phyloP scores from a whole-genome alignment of 64 coral and sea anemone genomes.

The Orbicella faveolata region DNA sequence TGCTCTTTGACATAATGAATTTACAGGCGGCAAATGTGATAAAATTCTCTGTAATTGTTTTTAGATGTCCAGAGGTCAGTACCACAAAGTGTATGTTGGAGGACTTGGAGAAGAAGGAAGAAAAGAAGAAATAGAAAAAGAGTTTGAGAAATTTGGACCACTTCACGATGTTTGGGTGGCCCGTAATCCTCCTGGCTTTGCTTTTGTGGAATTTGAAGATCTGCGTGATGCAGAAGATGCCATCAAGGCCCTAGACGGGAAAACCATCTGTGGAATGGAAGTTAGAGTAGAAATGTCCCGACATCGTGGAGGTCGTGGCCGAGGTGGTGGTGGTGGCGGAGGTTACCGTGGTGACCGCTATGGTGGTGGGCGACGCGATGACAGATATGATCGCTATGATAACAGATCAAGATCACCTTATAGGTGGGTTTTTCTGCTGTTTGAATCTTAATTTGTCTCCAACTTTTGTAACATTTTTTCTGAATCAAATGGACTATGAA shows the following conservation, averaged over 20 bases:
- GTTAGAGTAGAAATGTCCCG: constrained; percentile 69
- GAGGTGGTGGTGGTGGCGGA: constrained; percentile 3
- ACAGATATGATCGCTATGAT: constrained; percentile 9
- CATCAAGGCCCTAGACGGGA: constrained; percentile 62
- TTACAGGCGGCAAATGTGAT: neutral
- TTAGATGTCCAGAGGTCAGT: neutral
- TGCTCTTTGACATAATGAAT: too few species aligned
- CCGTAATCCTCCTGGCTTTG: constrained; percentile 90
- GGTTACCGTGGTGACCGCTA: constrained; percentile 9
- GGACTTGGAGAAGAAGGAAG: constrained; percentile 68
- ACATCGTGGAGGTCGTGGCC: neutral
- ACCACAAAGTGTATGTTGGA: constrained; percentile 75
- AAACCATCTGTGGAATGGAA: constrained; percentile 56
- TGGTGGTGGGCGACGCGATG: constrained; percentile 17
- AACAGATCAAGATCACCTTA: constrained; percentile 30
- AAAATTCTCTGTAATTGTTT: neutral
- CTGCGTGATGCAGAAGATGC: constrained; percentile 85
- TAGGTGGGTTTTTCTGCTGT: neutral
- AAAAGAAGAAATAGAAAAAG: constrained; percentile 68
- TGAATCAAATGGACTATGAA: neutral
- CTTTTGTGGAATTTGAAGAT: constrained; percentile 87
- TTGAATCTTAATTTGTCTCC: neutral
- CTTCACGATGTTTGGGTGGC: constrained; percentile 87
- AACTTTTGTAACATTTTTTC: neutral
- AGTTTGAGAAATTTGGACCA: constrained; percentile 79